Conservation (phyloP, 2,113 vertebrate species). For the Hirundichthys speculiger region DNA sequence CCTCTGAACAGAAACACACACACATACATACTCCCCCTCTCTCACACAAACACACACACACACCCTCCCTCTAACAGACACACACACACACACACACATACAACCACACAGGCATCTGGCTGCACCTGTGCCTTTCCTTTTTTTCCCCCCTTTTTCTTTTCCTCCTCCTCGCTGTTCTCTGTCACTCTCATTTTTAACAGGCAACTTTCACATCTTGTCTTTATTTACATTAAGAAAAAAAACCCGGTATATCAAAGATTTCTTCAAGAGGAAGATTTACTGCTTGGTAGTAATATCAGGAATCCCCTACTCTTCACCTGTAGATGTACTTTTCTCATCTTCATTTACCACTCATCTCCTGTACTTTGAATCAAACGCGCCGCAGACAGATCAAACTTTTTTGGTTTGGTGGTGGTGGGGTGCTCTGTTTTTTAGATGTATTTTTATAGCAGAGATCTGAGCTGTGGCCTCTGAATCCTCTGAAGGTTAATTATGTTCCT, state of each 20-base stretch:
- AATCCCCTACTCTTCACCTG: too few species aligned
- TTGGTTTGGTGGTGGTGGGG: slow-evolving; percentile 10
- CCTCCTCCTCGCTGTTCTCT: slow-evolving; percentile 20
- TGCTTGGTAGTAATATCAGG: too few species aligned
- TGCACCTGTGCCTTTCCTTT: slow-evolving; percentile 73
- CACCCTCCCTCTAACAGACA: not conserved
- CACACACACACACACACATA: slow-evolving; percentile 10
- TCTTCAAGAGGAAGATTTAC: not conserved
- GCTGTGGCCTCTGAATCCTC: slow-evolving; percentile 72
- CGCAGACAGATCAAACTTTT: slow-evolving; percentile 62
- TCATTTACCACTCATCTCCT: too few species aligned
- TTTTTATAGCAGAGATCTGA: slow-evolving; percentile 75
- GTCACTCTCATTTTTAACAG: slow-evolving; percentile 47
- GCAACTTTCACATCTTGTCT: slow-evolving; percentile 51
- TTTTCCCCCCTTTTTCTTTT: not conserved
- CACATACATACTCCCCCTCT: slow-evolving; percentile 2
- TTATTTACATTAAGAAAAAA: slow-evolving; percentile 47
- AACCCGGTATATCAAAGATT: not conserved
- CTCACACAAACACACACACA: slow-evolving; percentile 7
- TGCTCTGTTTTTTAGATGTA: slow-evolving; percentile 72
- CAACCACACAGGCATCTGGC: too few species aligned
- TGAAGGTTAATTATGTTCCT: slow-evolving; percentile 83
- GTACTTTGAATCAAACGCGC: slow-evolving; percentile 59
- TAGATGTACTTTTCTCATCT: too few species aligned
- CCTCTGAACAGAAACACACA: slow-evolving; percentile 29